These are phyloP conservation scores for Istiophorus platypterus DNA, from an alignment of 2,113 vertebrate species.

Conservation along the genomic window DNA sequence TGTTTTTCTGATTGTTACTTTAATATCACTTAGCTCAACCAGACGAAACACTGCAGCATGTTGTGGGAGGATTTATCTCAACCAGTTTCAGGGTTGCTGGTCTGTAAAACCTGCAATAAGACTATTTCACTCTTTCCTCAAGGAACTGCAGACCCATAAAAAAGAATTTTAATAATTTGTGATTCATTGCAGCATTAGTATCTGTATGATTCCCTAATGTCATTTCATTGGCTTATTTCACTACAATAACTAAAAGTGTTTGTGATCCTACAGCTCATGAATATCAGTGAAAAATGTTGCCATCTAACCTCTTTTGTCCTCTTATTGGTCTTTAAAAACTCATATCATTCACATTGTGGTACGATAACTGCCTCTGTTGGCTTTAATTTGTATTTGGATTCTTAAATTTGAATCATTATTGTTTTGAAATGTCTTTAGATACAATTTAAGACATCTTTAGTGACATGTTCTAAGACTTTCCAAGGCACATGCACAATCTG, in stretches of 20 bases:
- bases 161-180: conserved; percentile 53
- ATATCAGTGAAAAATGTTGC: background rate
- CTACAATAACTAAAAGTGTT: background rate
- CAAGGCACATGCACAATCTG: background rate
- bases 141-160: conserved; percentile 49
- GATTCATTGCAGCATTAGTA: conserved; percentile 34
- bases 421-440: background rate
- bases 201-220: conserved; percentile 24
- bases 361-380: background rate
- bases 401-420: background rate
- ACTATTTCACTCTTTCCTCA: conserved; percentile 51
- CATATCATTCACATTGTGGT: background rate
- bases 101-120: conserved; percentile 66
- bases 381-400: background rate
- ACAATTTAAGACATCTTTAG: background rate
- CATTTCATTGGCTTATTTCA: conserved; percentile 17
- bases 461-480: background rate
- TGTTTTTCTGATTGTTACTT: conserved; percentile 19
- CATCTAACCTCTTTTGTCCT: background rate
- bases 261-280: background rate
- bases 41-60: conserved; percentile 18
- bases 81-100: conserved; percentile 33
- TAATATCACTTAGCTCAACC: conserved; percentile 14
- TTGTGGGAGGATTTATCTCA: conserved; percentile 54
- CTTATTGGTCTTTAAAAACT: background rate